These are phyloP conservation scores for Acyrthosiphon pisum DNA, from an alignment of 1,140 invertebrate species.

Conservation along the genomic window DNA sequence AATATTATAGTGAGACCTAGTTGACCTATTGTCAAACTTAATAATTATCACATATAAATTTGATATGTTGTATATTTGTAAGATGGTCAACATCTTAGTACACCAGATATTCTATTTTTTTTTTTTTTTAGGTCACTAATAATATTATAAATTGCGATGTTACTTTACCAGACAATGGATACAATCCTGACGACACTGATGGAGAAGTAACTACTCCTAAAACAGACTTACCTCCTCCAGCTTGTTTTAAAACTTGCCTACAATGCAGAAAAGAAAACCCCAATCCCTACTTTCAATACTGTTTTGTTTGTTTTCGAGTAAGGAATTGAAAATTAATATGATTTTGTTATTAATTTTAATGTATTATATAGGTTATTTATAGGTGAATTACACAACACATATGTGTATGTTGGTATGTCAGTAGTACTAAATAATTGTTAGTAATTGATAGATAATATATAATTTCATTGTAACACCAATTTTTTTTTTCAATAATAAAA, in stretches of 20 bases:
- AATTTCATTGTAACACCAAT: too few species aligned
- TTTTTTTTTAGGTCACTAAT: not conserved
- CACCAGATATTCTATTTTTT: not conserved
- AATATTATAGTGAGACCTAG: not conserved
- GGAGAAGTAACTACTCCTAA: not conserved
- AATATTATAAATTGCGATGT: not conserved
- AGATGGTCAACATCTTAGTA: not conserved
- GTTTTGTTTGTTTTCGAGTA: not conserved
- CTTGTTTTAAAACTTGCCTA: not conserved
- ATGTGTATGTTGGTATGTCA: too few species aligned
- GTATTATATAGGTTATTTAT: too few species aligned
- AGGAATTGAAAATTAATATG: not conserved
- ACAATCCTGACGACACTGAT: not conserved
- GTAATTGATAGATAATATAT: too few species aligned
- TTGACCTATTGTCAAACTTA: not conserved
- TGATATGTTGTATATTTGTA: not conserved
- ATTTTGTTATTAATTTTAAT: too few species aligned
- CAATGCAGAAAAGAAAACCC: not conserved
- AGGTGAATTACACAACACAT: too few species aligned
- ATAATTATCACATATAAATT: not conserved
- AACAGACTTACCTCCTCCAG: too few species aligned
- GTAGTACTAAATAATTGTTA: too few species aligned
- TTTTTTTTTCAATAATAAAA: too few species aligned
- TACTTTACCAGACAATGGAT: not conserved
- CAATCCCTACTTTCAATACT: not conserved